Base-by-base conservation (phyloP, 2,888 invertebrate species). In the Bellardia pandia region DNA sequence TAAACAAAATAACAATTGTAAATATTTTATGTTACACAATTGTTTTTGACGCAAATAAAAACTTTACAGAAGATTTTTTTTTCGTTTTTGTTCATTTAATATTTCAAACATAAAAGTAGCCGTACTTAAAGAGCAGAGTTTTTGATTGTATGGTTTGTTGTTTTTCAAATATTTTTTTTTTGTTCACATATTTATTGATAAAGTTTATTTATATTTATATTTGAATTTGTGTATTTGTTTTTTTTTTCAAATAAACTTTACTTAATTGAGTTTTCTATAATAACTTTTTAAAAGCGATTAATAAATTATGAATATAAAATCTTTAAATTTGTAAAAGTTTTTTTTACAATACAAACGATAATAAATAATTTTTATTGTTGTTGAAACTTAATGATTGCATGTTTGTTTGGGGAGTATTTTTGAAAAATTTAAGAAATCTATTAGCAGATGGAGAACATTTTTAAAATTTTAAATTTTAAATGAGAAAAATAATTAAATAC, bases 11-110 rank as follows among this genome's bases (percentile, higher is more conserved):
- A 69, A 64, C 51, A 72, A 72, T 9, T 71, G 56, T 80, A 69
- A 80, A 80, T 85, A 75, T 75, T 80, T 85, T 69, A 75, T 75
- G 33, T 37, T 33, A 62, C 75, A 71, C 69, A 79, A 71, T 53
- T 85, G 68, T 62, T 51, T 81, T 62, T 62, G 53, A 62, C 23
- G 48, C 66, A 68, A 58, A 79, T 62, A 64, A 75, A 85, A 79
- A 79, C 4, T 33, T 69, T 13, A 48, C 14, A 48, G 23, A 66
- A 60, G n/a, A 11, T 16, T 60, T 60, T 75, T 48, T 42, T 72
- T 64, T n/a, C n/a, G 11, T 14, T 11, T 14, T 42, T 51, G 2
- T 56, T 42, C n/a, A n/a, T 68, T n/a, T 37, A 33, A 16, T 64
- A 33, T 76, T 23, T 64, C 6, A 23, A 48, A 23, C 40, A 23